Base-by-base conservation (phyloP, 2,888 invertebrate genomes). In the Shargacucullia verbasci region DNA sequence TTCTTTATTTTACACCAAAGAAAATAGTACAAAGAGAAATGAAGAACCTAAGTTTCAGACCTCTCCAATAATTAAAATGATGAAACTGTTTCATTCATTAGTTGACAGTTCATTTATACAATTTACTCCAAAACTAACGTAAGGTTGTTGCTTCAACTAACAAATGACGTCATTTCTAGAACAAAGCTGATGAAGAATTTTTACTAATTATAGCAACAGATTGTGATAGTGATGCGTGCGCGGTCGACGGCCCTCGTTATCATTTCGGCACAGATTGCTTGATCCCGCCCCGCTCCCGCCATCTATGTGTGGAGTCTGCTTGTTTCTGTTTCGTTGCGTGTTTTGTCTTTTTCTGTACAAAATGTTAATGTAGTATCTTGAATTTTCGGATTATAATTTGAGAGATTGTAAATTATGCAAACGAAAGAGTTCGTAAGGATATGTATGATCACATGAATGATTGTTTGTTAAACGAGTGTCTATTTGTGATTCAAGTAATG, bases 181-280 rank as follows among this genome's bases (percentile, higher is more conserved):
- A 56, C 72, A 59, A 63, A 59, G 70, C 44, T 15, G 53, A 41
- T 58, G 57, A 65, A 65, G 59, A 76, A 66, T 79, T 80, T 81
- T 76, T 67, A 78, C 73, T 80, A 80, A 80, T 79, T 74, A 80
- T 78, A 80, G 77, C 70, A 67, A 68, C 70, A 66, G 68, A 77
- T 70, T 67, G 60, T 69, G 67, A 69, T 55, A 58, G 72, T 72
- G 78, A 73, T 72, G 68, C 68, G 69, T 59, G 68, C 78, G 79
- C 73, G 85, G 91, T 92, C 92, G 88, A 83, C 88, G 91, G 81
- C 84, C 90, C 79, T 77, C 80, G 85, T 92, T 92, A 92, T 92
- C 92, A 89, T 92, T 92, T 92, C 91, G 92, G 92, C 92, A 91
- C 90, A 90, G 89, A 92, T 92, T 90, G 88, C 86, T 85, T 88